A percentile compares a stretch with the other conserved stretches of the same genome.
These are phyloP conservation scores for Enteromius afrohamiltoni DNA, from an alignment of 2,797 vertebrate species.

Conservation along the genomic window DNA sequence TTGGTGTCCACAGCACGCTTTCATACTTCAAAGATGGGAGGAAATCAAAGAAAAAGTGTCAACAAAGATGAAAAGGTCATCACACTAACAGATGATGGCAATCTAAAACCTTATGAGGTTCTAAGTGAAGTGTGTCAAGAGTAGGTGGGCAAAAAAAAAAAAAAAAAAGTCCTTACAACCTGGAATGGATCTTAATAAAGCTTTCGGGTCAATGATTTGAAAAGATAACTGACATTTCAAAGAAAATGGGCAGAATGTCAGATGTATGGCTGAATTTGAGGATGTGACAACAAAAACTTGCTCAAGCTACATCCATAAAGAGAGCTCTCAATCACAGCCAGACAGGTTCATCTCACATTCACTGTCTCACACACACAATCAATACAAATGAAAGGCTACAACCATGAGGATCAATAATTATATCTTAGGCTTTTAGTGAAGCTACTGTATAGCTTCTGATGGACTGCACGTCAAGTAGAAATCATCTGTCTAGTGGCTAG, in stretches of 20 bases:
- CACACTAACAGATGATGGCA: conserved; percentile 21
- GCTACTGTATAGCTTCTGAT: conserved; percentile 46
- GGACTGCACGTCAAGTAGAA: conserved; percentile 34
- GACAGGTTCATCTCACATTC: conserved; percentile 34
- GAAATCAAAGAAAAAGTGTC: conserved; percentile 5
- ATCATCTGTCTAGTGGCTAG: background rate
- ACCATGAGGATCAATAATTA: conserved; percentile 32
- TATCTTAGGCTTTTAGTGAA: conserved; percentile 51
- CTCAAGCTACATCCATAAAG: conserved; percentile 36
- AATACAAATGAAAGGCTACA: conserved; percentile 43
- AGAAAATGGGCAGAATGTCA: conserved; percentile 18
- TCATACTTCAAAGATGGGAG: background rate
- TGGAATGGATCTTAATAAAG: conserved; percentile 12
- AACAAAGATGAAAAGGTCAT: conserved; percentile 30
- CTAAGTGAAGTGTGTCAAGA: conserved; percentile 8
- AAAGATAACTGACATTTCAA: conserved; percentile 16
- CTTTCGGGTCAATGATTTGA: background rate
- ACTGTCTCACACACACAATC: conserved; percentile 35
- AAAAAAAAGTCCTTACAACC: background rate
- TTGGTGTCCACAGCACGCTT: conserved; percentile 49
- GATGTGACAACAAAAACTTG: conserved; percentile 37
- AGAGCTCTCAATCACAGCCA: conserved; percentile 37
- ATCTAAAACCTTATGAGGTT: conserved; percentile 25
- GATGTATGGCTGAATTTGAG: conserved; percentile 22
- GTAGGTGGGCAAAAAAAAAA: conserved; percentile 6